Percentiles rank a stretch among this genome's conserved stretches.
phyloP scores from a whole-genome alignment of 2,113 vertebrate genomes.

The Gallinago jamesoni region DNA sequence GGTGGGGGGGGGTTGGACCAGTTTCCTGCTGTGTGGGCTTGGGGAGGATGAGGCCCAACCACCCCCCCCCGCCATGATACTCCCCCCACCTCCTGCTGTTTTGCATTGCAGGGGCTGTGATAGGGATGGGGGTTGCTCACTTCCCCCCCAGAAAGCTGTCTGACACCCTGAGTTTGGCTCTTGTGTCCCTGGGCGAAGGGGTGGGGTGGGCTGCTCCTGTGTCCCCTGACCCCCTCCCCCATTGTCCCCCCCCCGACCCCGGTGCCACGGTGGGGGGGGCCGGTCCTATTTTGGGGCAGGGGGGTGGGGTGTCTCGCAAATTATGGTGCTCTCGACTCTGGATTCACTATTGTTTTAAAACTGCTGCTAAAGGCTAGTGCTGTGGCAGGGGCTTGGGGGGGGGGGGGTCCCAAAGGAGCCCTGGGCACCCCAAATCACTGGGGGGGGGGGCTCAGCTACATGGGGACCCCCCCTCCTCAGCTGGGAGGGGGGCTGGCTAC shows the following conservation, averaged over 20 bases:
- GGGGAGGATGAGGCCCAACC: not conserved
- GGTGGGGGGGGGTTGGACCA: no score
- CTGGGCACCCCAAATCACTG: not conserved
- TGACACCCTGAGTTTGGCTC: not conserved
- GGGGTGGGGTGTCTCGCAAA: not conserved
- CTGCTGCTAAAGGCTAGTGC: conserved; percentile 51
- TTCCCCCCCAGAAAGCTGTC: not conserved
- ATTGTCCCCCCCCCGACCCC: not conserved
- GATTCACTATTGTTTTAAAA: conserved; percentile 46
- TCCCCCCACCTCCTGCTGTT: not conserved
- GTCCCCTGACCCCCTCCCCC: no score
- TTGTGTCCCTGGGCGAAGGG: not conserved
- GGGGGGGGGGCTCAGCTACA: not conserved
- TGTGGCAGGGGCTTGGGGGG: not conserved
- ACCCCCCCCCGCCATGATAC: not conserved
- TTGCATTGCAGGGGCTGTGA: accelerated
- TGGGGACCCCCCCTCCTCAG: no score
- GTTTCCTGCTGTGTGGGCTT: not conserved
- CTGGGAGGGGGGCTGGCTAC: not conserved
- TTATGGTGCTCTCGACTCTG: conserved; percentile 47
- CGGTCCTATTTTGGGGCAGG: not conserved
- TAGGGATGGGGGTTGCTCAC: not conserved
- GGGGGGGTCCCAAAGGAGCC: not conserved
- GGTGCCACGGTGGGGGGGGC: not conserved
- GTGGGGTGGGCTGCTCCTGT: not conserved